phyloP scores from a whole-genome alignment of 2,888 invertebrate genomes.

The Apamea sordens region DNA sequence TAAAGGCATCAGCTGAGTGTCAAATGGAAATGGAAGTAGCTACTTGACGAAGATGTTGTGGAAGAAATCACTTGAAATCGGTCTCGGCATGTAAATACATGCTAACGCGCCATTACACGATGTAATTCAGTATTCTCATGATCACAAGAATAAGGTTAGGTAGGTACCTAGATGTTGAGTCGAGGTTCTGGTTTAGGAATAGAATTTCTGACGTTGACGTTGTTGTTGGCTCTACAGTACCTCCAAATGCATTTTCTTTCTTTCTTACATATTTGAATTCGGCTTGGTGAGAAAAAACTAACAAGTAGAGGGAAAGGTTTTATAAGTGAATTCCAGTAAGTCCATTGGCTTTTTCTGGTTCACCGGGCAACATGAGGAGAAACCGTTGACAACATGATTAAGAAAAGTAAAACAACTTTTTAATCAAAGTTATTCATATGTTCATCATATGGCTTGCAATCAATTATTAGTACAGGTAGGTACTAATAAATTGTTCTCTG shows the following conservation, averaged over 20 bases:
- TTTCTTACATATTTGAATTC: not conserved
- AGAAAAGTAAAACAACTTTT: constrained; percentile 3
- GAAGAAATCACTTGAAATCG: constrained; percentile 18
- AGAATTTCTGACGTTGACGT: not conserved
- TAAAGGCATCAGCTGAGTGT: constrained; percentile 25
- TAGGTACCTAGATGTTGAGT: too few relatives aligned
- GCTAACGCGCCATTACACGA: not conserved
- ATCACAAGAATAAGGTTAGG: too few relatives aligned
- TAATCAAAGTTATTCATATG: constrained; percentile 2
- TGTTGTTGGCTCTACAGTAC: too few relatives aligned
- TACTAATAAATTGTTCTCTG: not conserved
- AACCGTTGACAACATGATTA: constrained; percentile 2
- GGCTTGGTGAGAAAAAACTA: not conserved
- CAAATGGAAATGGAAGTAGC: not conserved
- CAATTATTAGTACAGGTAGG: not conserved
- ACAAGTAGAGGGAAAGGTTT: too few relatives aligned
- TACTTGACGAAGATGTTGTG: not conserved
- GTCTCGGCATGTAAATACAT: constrained; percentile 6
- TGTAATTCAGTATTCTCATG: not conserved
- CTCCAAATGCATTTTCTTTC: too few relatives aligned
- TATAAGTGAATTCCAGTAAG: not conserved
- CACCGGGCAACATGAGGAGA: constrained; percentile 13
- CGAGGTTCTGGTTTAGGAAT: not conserved
- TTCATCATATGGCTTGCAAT: constrained; percentile 17
- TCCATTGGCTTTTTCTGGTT: constrained; percentile 24